Conservation (phyloP, 2,888 invertebrate genomes). For the Drosophila kanekoi region DNA sequence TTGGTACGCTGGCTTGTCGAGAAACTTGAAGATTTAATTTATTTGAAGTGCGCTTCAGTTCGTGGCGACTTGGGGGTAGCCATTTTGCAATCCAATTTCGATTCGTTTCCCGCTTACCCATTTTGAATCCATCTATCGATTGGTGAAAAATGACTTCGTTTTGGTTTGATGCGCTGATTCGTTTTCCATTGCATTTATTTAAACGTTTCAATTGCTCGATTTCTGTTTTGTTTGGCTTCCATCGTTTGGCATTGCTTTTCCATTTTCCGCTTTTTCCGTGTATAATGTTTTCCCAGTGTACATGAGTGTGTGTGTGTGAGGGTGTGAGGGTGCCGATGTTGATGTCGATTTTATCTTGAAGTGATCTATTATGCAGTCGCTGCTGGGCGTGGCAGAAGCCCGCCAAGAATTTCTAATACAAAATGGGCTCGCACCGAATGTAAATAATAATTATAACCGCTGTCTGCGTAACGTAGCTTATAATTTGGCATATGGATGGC, state of each 20-base stretch:
- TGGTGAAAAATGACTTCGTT: slow-evolving; percentile 52
- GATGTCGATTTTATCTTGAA: slow-evolving; percentile 64
- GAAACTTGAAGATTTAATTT: slow-evolving; percentile 77
- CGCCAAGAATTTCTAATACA: slow-evolving; percentile 18
- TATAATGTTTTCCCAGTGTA: slow-evolving; percentile 17
- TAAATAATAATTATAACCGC: slow-evolving; percentile 46
- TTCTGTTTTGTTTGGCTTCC: slow-evolving; percentile 44
- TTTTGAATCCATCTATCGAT: slow-evolving; percentile 46
- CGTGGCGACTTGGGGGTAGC: slow-evolving; percentile 30
- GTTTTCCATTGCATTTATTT: slow-evolving; percentile 68
- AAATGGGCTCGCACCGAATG: slow-evolving; percentile 24
- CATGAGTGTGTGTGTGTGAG: slow-evolving; percentile 3
- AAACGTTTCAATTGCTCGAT: slow-evolving; percentile 71
- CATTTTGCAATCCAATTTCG: slow-evolving; percentile 37
- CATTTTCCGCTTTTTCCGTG: slow-evolving; percentile 1
- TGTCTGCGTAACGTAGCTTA: slow-evolving; percentile 4
- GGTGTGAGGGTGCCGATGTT: slow-evolving; percentile 10
- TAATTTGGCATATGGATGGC: slow-evolving; percentile 23
- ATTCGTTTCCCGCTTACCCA: slow-evolving; percentile 18
- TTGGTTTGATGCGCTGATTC: slow-evolving; percentile 66
- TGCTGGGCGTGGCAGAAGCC: slow-evolving; percentile 24
- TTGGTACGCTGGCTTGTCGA: slow-evolving; percentile 55
- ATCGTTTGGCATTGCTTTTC: slow-evolving; percentile 9
- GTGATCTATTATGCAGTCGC: slow-evolving; percentile 66
- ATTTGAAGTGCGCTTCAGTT: slow-evolving; percentile 67